Evolutionary conservation across 1,140 invertebrate species (phyloP), one percentile per base, ranked within the genome.

Genomic region (Fopius arisanus): DNA sequence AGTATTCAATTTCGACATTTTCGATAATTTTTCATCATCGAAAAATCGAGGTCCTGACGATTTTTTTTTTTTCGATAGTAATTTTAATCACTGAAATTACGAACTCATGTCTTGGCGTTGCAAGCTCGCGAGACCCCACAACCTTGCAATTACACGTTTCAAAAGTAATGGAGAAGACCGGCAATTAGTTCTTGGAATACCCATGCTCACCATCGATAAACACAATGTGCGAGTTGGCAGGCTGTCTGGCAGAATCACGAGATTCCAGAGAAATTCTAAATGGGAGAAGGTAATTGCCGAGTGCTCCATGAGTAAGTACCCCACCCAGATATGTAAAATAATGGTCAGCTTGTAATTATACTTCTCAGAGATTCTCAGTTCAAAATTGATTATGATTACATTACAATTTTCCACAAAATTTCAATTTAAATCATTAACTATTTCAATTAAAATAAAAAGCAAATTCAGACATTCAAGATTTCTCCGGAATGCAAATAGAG

Each of bases 61-160:
- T 16, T 51, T 19, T 51, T 51, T 14, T 12, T 51, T 51, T 51
- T 16, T 51, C 3, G 2, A 6, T 51, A 5, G 43, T 16, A 51
- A 51, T 37, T 51, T 51, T 51, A 51, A 51, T 51, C 65, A 29
- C 16, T 33, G 26, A 1, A 3, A 40, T 14, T 40, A 23, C 19
- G 0, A 29, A 29, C 12, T 26, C 21, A 68, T 59, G 72, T 69
- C 26, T 41, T 43, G 68, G 26, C 65, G 33, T 43, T 37, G 59
- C 59, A 70, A 54, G 31, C 65, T 67, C 23, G 31, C 63, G 43
- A 63, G 68, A 51, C 68, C 72, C 41, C 69, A 23, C 2, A 74
- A 79, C 76, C 74, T 75, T 67, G 72, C 75, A 79, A 79, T 78
- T 78, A 77, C 73, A 62, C 48, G 69, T 70, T 78, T 75, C 75